Base-by-base conservation (phyloP, 2,797 vertebrate genomes). In the Limosa lapponica region DNA sequence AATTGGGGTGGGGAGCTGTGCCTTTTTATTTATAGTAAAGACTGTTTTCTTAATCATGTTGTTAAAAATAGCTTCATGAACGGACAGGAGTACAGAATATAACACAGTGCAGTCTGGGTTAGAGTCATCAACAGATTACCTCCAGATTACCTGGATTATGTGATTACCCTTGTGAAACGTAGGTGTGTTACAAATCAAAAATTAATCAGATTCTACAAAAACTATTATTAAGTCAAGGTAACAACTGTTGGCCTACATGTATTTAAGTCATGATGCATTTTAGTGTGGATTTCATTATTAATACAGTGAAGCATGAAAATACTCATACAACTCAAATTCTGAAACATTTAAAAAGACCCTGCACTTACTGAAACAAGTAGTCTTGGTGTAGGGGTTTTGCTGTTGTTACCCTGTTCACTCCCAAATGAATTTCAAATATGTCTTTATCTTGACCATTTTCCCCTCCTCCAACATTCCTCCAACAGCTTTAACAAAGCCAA, bases 401-500 rank as follows among this genome's bases (percentile, higher is more conserved):
- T 62, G 20, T 71, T 91, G 8, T 67, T 71, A 80, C 5, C 28
- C 46, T 90, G 57, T 90, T 20, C 16, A 37, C 80, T 79, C 43
- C 65, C 81, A 94, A 88, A 77, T 85, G 84, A 95, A 96, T 97
- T 94, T 95, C 86, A 97, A 96, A 64, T 92, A 93, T 41, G 34
- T 89, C 64, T 94, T 97, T 89, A 91, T 95, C 73, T 24, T 52
- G 44, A 70, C 34, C 16, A n/a, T 85, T 91, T 94, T 71, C 18
- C 51, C 90, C 84, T 95, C 90, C 66, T 91, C 62, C 39, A 64
- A 43, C 39, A 64, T 64, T 64, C 61, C 61, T 64, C 19, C 58
- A 93, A 85, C 58, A 92, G 28, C 55, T 95, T 82, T 83, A 95
- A 96, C 15, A 64, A 95, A 96, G 64, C n/a, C 46, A 92, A 72